phyloP scores from a whole-genome alignment of 2,888 invertebrate genomes.

The Sinotaia quadrata region DNA sequence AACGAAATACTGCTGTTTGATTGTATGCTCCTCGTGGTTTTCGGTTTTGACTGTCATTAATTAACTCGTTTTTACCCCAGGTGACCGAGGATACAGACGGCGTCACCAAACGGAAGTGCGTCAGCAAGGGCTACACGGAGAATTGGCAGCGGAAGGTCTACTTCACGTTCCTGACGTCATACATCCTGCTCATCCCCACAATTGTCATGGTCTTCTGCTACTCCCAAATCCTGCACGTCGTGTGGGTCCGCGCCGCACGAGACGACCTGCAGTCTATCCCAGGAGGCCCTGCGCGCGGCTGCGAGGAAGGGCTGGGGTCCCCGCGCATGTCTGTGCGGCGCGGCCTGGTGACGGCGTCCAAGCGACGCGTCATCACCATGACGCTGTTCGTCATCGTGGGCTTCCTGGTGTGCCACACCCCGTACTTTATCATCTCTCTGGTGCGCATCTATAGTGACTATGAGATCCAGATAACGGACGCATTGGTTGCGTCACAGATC shows the following conservation, averaged over 20 bases:
- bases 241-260: slow-evolving; percentile 66
- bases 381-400: slow-evolving; percentile 73
- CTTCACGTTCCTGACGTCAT: slow-evolving; percentile 71
- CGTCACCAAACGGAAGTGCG: slow-evolving; percentile 64
- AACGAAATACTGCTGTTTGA: too few species aligned
- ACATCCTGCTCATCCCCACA: slow-evolving; percentile 72
- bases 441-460: slow-evolving; percentile 71
- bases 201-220: slow-evolving; percentile 73
- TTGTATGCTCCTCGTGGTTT: too few species aligned
- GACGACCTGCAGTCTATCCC: neutral
- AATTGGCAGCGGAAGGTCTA: slow-evolving; percentile 73
- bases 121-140: slow-evolving; percentile 72
- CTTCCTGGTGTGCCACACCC: slow-evolving; percentile 73
- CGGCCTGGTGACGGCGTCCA: slow-evolving; percentile 67
- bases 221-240: slow-evolving; percentile 70
- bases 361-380: slow-evolving; percentile 73
- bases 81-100: slow-evolving; percentile 55
- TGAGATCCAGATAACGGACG: slow-evolving; percentile 49
- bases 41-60: too few species aligned
- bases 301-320: slow-evolving; percentile 30
- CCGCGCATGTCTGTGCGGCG: slow-evolving; percentile 59
- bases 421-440: slow-evolving; percentile 72
- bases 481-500: slow-evolving; percentile 60
- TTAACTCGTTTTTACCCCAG: slow-evolving; percentile 23
- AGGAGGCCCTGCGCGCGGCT: neutral